A percentile compares a stretch with the other conserved stretches of the same genome.
phyloP scores from a whole-genome alignment of 2,888 invertebrate genomes.

The Harpagoxenus sublaevis region DNA sequence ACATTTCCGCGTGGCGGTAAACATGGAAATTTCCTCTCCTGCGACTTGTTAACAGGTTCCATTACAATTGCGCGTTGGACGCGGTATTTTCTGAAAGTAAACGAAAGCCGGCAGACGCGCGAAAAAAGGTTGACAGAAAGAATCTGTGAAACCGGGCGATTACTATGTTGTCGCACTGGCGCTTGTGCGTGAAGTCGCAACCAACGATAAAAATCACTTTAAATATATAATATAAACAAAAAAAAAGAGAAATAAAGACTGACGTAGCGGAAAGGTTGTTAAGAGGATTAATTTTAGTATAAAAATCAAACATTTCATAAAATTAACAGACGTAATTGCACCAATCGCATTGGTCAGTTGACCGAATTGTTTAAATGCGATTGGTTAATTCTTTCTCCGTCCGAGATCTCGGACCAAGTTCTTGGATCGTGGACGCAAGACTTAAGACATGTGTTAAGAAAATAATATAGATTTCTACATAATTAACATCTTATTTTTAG shows the following conservation, averaged over 20 bases:
- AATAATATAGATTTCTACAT: not conserved
- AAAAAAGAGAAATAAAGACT: not conserved
- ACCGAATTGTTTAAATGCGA: too few relatives aligned
- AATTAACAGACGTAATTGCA: not conserved
- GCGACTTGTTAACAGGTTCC: constrained; percentile 57
- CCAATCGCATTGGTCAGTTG: too few relatives aligned
- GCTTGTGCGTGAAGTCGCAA: not conserved
- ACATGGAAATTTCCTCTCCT: constrained; percentile 39
- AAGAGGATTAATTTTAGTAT: not conserved
- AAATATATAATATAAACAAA: not conserved
- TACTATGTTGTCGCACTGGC: not conserved
- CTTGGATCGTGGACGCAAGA: too few relatives aligned
- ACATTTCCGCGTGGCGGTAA: constrained; percentile 14
- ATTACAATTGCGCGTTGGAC: constrained; percentile 53
- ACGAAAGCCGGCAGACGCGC: constrained; percentile 1
- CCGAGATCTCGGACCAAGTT: too few relatives aligned
- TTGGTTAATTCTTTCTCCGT: too few relatives aligned
- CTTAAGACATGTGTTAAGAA: not conserved
- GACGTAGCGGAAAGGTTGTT: not conserved
- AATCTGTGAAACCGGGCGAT: constrained; percentile 28
- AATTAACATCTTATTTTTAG: not conserved
- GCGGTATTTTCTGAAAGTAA: constrained; percentile 34
- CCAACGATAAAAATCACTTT: not conserved
- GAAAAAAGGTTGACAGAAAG: constrained; percentile 34
- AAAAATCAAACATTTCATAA: not conserved